These are phyloP conservation scores for Hypanus sabinus DNA, from an alignment of 2,113 vertebrate genomes.

Conservation along the genomic window DNA sequence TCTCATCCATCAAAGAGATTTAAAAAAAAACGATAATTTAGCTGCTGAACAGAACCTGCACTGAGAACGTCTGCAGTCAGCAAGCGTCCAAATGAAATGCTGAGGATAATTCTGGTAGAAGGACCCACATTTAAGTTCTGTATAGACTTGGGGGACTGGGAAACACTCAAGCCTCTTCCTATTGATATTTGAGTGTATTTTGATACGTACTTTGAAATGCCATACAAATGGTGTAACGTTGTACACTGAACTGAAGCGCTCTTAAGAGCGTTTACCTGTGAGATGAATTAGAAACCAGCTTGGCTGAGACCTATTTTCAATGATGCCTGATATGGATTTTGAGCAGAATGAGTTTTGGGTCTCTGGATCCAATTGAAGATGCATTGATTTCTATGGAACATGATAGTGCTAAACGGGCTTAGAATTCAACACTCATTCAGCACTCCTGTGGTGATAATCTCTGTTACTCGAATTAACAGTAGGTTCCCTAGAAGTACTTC, in stretches of 20 bases:
- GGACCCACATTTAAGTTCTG: background rate
- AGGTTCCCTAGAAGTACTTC: background rate
- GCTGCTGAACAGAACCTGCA: background rate
- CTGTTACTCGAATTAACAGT: background rate
- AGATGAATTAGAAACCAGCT: background rate
- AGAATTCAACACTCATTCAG: background rate
- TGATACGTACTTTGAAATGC: background rate
- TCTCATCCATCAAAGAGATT: conserved; percentile 26
- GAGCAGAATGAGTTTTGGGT: conserved; percentile 28
- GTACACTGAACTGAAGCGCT: background rate
- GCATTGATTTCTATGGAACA: conserved; percentile 14
- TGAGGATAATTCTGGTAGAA: background rate
- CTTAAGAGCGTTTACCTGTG: background rate
- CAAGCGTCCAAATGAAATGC: conserved; percentile 1
- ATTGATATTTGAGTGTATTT: background rate
- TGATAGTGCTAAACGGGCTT: background rate
- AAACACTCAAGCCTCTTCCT: background rate
- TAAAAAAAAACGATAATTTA: conserved; percentile 6
- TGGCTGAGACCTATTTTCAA: background rate
- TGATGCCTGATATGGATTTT: conserved; percentile 2
- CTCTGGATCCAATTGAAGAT: conserved; percentile 12
- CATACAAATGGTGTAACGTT: background rate
- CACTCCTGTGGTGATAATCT: background rate
- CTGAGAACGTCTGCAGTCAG: background rate
- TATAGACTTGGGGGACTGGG: background rate